phyloP scores from a whole-genome alignment of 2,113 vertebrate species.

The Gobio gobio region DNA sequence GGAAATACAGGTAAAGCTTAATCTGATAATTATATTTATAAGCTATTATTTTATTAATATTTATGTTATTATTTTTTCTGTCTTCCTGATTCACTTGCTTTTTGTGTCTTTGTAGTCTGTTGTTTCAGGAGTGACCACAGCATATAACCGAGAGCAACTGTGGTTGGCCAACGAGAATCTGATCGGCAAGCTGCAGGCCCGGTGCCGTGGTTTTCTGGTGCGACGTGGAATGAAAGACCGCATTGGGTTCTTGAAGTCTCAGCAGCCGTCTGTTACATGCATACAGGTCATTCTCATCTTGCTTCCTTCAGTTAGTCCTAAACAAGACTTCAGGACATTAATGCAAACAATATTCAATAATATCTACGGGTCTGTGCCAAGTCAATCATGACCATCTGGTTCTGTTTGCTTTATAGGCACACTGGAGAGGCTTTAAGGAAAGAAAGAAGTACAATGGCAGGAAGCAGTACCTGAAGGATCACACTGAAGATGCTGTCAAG shows the following conservation, averaged over 20 bases:
- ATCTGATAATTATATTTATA: not conserved
- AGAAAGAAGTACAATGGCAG: constrained; percentile 85
- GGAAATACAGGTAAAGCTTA: constrained; percentile 89
- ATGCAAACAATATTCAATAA: not conserved
- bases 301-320: not conserved
- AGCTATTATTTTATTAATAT: no score
- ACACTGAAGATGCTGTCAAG: constrained; percentile 87
- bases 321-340: not conserved
- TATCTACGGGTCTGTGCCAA: not conserved
- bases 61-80: no score
- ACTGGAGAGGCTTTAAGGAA: constrained; percentile 93
- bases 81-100: not conserved
- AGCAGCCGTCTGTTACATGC: constrained; percentile 87
- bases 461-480: constrained; percentile 83
- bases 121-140: constrained; percentile 92
- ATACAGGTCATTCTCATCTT: constrained; percentile 84
- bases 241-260: constrained; percentile 86
- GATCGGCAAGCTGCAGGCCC: constrained; percentile 89
- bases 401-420: constrained; percentile 78
- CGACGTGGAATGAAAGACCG: constrained; percentile 83
- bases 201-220: constrained; percentile 90
- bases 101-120: constrained; percentile 69
- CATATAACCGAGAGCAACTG: constrained; percentile 95
- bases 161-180: constrained; percentile 95
- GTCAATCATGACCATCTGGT: not conserved